phyloP scores from a whole-genome alignment of 2,797 vertebrate species.

The Trachurus trachurus region DNA sequence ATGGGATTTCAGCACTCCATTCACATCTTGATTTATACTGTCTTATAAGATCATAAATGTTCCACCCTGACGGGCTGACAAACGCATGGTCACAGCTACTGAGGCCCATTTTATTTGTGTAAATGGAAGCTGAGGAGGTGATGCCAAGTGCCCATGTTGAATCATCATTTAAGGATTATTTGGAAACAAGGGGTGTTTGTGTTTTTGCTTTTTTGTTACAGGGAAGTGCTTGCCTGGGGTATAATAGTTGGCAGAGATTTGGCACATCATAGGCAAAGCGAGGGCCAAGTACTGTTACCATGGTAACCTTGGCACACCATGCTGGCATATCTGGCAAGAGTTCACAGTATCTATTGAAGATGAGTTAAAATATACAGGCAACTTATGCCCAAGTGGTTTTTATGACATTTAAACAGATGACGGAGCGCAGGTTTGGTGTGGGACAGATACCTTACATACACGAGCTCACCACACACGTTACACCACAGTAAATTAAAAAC shows the following conservation, averaged over 20 bases:
- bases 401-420: not conserved
- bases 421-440: not conserved
- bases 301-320: constrained; percentile 67
- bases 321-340: constrained; percentile 45
- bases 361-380: constrained; percentile 25
- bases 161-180: constrained; percentile 57
- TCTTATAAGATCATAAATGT: constrained; percentile 13
- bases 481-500: no score
- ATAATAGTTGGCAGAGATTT: constrained; percentile 54
- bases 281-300: constrained; percentile 63
- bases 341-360: constrained; percentile 53
- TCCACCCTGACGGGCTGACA: constrained; percentile 12
- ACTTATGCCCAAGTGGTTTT: constrained; percentile 15
- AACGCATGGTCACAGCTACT: constrained; percentile 2
- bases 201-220: constrained; percentile 46
- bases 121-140: constrained; percentile 33
- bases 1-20: constrained; percentile 15
- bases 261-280: constrained; percentile 39
- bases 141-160: constrained; percentile 38
- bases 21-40: constrained; percentile 29
- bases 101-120: constrained; percentile 20
- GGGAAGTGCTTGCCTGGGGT: constrained; percentile 51
- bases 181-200: constrained; percentile 35
- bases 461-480: no score
- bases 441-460: no score